phyloP scores from a whole-genome alignment of 2,888 invertebrate species.

The Philonicus albiceps region DNA sequence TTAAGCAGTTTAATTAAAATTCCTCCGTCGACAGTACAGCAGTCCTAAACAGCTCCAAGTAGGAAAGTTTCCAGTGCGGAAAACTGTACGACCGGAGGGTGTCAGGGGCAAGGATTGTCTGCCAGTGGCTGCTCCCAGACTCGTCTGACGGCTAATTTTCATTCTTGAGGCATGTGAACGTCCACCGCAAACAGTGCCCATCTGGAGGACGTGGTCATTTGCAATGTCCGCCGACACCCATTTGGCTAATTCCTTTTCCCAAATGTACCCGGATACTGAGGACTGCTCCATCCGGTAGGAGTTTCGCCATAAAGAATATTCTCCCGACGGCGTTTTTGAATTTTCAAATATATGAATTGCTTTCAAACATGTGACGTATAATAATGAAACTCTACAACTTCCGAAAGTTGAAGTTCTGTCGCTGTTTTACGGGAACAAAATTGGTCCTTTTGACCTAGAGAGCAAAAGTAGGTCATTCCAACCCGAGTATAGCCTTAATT shows the following conservation, averaged over 20 bases:
- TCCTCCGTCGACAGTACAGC: not conserved
- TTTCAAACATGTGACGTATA: too few relatives aligned
- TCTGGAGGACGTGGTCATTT: not conserved
- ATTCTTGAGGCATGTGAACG: not conserved
- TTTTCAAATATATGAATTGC: too few relatives aligned
- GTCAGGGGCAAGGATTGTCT: not conserved
- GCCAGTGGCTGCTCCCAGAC: not conserved
- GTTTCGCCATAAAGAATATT: not conserved
- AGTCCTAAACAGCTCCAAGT: not conserved
- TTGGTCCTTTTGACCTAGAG: too few relatives aligned
- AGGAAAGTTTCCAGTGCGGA: not conserved
- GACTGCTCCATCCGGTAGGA: not conserved
- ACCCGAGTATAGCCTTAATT: too few relatives aligned
- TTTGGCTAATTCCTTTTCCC: not conserved
- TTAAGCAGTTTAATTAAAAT: slow-evolving; percentile 1
- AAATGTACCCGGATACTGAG: not conserved
- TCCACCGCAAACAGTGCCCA: not conserved
- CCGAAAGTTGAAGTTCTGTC: too few relatives aligned
- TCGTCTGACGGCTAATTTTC: not conserved
- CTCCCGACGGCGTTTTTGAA: too few relatives aligned
- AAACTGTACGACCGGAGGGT: not conserved
- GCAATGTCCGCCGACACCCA: not conserved
- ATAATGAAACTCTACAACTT: too few relatives aligned
- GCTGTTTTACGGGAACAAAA: too few relatives aligned
- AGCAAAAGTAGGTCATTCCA: too few relatives aligned